Base-by-base conservation (phyloP, 2,888 invertebrate genomes). In the Sarcophaga variegata region DNA sequence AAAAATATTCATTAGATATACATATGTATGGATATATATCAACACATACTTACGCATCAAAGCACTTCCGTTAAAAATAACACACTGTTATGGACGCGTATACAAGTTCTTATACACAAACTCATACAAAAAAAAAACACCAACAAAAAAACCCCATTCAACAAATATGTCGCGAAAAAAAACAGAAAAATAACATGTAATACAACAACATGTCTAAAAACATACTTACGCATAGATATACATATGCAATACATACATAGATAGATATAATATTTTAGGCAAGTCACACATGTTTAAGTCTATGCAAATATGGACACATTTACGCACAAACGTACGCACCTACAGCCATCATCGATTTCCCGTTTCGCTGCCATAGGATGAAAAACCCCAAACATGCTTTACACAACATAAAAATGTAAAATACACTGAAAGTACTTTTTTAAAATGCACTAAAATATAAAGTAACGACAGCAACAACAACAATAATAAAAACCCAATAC, bases 31-130 rank as follows among this genome's bases (percentile, higher is more conserved):
- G 12, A 49, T 64, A 60, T 64, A 66, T 66, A 71, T 71, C 78
- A 81, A 79, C 81, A 87, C 86, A 75, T 79, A 79, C 78, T 78
- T 78, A 87, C 87, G 84, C 84, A 72, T 81, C 71, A 81, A 79
- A 83, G 80, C 83, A 79, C 66, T 76, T 75, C 78, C 81, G 81
- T 45, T 22, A 64, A 75, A 75, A 81, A 75, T 63, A 74, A 75
- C 67, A 77, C 66, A 47, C 37, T 70, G 66, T 17, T 54, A 54
- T 4, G 70, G 70, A 74, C 12, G 54, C 72, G 63, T 62, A 62
- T 22, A 37, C 12, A 71, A 0, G 3, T 49, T 64, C 64, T 22
- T 37, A 60, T 47, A 22, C 64, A 64, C 8, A 47, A 12, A 17
- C 10, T 27, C 20, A 72, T 47, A 59, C 77, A 37, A 54, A 27